Evolutionary conservation across 2,113 vertebrate species (phyloP), one percentile per base, ranked within the genome.

Genomic region (Nymphicus hollandicus): DNA sequence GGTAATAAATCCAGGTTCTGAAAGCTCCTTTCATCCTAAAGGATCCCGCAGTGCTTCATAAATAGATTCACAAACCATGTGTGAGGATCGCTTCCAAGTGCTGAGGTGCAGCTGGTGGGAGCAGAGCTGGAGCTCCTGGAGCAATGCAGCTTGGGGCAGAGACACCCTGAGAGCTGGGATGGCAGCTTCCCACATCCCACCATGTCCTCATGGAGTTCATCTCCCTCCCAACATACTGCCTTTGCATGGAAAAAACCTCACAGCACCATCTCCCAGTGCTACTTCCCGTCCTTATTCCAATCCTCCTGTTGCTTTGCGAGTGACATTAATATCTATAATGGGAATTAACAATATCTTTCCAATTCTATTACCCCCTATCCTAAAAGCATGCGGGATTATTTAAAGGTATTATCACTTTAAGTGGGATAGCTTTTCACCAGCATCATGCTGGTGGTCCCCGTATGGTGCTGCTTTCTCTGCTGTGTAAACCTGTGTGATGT

Each of bases 31-130:
- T 89, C 81, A 93, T 50, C 63, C 86, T 17, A 43, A 12, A 71
- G 72, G 82, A 88, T 77, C 82, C 82, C 78, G 53, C 70, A 44
- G 94, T 4, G 81, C 31, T 91, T 61, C 96, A 95, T 95, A 96
- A 97, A 96, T 72, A 92, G 94, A 58, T 37, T 8, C 4, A 11
- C 82, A 66, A 77, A 6, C 73, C 47, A 1, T 22, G 84, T 63
- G 4, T 50, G 2, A 17, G 87, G 94, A 76, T 91, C 81, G 3
- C 49, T 91, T 91, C 91, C 95, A 79, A 90, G 93, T 84, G 9
- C 61, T 2, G 87, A 44, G 87, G 17, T 0, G 23, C 61, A 81
- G 95, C 73, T 53, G 70, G 39, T 3, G 2, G 16, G 91, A 88
- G 73, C n/a, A 6, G 81, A 33, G 56, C 86, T 19, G 77, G 52